Base-by-base conservation (phyloP, 2,113 vertebrate genomes). In the Myrmecophaga tridactyla region DNA sequence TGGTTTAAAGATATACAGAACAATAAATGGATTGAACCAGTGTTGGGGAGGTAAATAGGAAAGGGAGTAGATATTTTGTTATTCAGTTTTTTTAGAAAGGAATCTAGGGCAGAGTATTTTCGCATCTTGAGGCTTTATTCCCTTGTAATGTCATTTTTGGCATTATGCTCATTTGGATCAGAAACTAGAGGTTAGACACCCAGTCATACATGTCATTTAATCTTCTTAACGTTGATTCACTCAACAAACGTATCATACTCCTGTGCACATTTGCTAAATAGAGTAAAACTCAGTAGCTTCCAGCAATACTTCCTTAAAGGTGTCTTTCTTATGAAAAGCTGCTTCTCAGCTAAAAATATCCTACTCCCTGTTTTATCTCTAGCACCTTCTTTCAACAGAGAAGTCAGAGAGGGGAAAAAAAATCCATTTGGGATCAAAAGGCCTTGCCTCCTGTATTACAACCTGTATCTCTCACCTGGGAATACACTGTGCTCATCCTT, bases 261-360 rank as follows among this genome's bases (percentile, higher is more conserved):
- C 56, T 92, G 31, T 65, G 63, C 80, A 75, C 82, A 91, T 93
- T 96, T 96, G 70, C 43, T 92, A 94, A 96, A 56, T 78, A 86
- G 62, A 92, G 46, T 72, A 91, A 86, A 95, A 92, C 83, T 60
- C 75, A n/a, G 36, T 41, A 70, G 51, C 60, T 9, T 25, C 62
- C 27, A 90, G 73, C 48, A 75, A 15, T 95, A 94, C 95, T 94
- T 97, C 82, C 89, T 70, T 94, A 90, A 90, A 85, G 73, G 31
- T 48, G 12, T 92, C 36, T 95, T 63, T 92, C 51, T 96, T 83
- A 86, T 53, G 67, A 95, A 96, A 8, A 92, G 17, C 84, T 70
- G n/a, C 43, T 86, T 96, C 90, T 97, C n/a, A 84, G 89, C 77
- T 96, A 95, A 96, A 97, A 97, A 96, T 94, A 89, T 51, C 78